Evolutionary conservation across 2,113 vertebrate genomes (phyloP), one percentile per base, ranked within the genome.

Genomic region (Pseudorasbora parva): DNA sequence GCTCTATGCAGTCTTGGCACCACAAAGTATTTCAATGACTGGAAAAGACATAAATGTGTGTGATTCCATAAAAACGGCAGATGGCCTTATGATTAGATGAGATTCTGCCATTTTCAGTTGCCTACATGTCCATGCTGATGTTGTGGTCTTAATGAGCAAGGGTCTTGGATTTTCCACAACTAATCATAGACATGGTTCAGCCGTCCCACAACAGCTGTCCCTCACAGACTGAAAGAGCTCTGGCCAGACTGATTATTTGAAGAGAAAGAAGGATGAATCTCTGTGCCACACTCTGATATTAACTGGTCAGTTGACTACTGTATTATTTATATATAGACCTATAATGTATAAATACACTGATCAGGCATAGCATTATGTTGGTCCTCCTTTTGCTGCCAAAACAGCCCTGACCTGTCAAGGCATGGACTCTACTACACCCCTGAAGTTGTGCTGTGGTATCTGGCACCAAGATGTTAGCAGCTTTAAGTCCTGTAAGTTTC

Each of bases 71-170:
- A 82, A 68, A 72, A 23, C 25, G 27, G 43, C 83, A 87, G 79
- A 81, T 81, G 82, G 69, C 37, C 43, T 49, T 54, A 60, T 86
- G 71, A 81, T 86, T 75, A 84, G 69, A 84, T 15, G 60, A 60
- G 76, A 25, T 17, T 17, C 23, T 45, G 82, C 47, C 11, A 41
- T 77, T 60, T 83, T 69, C n/a, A 54, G 60, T 23, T 19, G 21
- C 62, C 43, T 66, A 41, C 23, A 72, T 49, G 62, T 66, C 62
- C 43, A 37, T 81, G 82, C 69, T 76, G 71, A 72, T 43, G 10
- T 60, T 71, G 49, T 43, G 78, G 77, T 76, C 71, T 60, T 86
- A 86, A 84, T 84, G 77, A 83, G 47, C 43, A 73, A 76, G 43
- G 27, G 56, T 37, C 81, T 76, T 45, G 75, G 41, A 84, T 86